Conservation (phyloP, 2,797 vertebrate genomes). For the Anomalospiza imberbis region DNA sequence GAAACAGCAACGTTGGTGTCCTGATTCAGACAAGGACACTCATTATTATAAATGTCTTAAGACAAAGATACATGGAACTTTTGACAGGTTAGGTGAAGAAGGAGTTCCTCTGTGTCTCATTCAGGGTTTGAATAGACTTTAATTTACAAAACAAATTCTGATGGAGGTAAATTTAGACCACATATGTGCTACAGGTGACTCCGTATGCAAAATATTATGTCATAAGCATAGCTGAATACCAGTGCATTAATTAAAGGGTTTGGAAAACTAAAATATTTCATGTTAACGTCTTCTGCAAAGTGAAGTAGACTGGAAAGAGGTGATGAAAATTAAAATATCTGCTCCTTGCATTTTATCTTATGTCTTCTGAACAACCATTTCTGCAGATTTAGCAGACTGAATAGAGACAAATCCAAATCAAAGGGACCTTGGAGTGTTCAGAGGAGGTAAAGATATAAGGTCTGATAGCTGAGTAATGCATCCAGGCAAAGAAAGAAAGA, state of each 20-base stretch:
- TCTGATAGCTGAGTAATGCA: not conserved
- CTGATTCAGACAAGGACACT: not conserved
- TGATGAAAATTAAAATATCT: not conserved
- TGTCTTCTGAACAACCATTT: not conserved
- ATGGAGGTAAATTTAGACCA: not conserved
- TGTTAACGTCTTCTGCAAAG: not conserved
- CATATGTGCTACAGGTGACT: not conserved
- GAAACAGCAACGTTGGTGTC: not conserved
- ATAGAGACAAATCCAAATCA: not conserved
- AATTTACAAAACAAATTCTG: not conserved
- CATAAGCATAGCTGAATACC: not conserved
- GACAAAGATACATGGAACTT: not conserved
- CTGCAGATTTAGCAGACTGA: not conserved
- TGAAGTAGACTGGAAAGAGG: not conserved
- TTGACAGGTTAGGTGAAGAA: not conserved
- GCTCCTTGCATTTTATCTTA: not conserved
- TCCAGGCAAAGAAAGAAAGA: not conserved
- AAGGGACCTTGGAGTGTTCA: not conserved
- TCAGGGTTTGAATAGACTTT: not conserved
- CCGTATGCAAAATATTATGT: not conserved
- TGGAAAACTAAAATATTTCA: not conserved
- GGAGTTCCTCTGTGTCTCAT: not conserved
- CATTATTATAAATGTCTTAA: rapidly evolving
- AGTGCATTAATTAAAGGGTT: not conserved
- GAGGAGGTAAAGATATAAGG: not conserved